These are phyloP conservation scores for Carettochelys insculpta DNA, from an alignment of 2,113 vertebrate genomes.

Conservation along the genomic window DNA sequence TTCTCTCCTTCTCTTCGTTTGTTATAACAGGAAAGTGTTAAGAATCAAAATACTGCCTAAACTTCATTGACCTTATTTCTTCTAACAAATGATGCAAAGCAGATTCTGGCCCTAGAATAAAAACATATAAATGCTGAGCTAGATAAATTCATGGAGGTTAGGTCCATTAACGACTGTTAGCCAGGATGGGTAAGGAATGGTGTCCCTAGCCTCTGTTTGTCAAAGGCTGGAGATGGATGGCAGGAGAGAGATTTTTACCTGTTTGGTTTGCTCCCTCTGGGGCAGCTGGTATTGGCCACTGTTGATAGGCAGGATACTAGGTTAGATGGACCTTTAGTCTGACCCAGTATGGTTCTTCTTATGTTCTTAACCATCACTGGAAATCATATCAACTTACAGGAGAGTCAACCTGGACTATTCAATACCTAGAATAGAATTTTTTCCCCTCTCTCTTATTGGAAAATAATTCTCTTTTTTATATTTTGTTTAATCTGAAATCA, in stretches of 20 bases:
- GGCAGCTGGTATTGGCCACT: too few relatives aligned
- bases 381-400: not conserved
- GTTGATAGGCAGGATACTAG: too few relatives aligned
- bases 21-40: not conserved
- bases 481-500: not conserved
- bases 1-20: not conserved
- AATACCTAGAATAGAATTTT: not conserved
- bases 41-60: not conserved
- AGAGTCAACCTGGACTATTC: not conserved
- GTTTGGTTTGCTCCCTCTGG: too few relatives aligned
- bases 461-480: not conserved
- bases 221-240: too few relatives aligned
- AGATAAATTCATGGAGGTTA: too few relatives aligned
- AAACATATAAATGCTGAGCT: not conserved
- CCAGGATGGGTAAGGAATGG: too few relatives aligned
- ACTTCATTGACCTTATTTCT: not conserved
- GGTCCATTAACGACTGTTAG: too few relatives aligned
- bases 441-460: not conserved
- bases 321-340: too few relatives aligned
- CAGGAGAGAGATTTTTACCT: too few relatives aligned
- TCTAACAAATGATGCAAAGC: not conserved
- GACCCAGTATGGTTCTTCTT: too few relatives aligned
- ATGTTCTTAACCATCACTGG: not conserved
- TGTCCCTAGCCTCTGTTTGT: too few relatives aligned
- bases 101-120: not conserved